phyloP scores from a whole-genome alignment of 1,140 invertebrate species.

The Bathynomus jamesi region DNA sequence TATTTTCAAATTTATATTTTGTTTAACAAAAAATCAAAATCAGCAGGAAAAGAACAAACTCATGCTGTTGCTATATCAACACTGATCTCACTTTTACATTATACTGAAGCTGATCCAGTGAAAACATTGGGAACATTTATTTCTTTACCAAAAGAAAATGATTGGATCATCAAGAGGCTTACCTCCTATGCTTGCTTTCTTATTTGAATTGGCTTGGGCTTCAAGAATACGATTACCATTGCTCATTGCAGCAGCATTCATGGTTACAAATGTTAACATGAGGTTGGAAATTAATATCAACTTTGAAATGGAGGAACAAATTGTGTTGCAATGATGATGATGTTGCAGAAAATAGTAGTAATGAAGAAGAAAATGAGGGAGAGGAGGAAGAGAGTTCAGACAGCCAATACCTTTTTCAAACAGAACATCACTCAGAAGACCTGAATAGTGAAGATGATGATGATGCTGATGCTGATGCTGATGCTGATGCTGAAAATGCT shows the following conservation, averaged over 20 bases:
- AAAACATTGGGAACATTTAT: no score
- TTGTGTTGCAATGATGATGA: background rate
- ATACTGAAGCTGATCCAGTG: no score
- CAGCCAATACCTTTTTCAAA: no score
- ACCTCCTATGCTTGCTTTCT: conserved; percentile 25
- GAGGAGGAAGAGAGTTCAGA: no score
- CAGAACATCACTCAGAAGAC: no score
- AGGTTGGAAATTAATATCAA: conserved; percentile 35
- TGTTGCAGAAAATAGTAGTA: background rate
- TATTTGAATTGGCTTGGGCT: conserved; percentile 35
- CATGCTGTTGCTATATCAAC: no score
- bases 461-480: background rate
- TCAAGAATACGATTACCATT: conserved; percentile 31
- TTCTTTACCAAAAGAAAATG: background rate
- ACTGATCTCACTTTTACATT: no score
- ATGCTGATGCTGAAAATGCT: background rate
- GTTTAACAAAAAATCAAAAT: no score
- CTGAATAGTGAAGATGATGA: conserved; percentile 5
- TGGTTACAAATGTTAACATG: conserved; percentile 33
- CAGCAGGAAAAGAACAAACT: no score
- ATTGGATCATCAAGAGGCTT: conserved; percentile 10
- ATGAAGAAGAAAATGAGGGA: background rate
- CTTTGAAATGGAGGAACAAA: conserved; percentile 29
- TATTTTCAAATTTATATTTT: no score
- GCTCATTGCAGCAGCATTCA: conserved; percentile 31